These are phyloP conservation scores for Pycnonotus jocosus DNA, from an alignment of 2,113 vertebrate species.

Conservation along the genomic window DNA sequence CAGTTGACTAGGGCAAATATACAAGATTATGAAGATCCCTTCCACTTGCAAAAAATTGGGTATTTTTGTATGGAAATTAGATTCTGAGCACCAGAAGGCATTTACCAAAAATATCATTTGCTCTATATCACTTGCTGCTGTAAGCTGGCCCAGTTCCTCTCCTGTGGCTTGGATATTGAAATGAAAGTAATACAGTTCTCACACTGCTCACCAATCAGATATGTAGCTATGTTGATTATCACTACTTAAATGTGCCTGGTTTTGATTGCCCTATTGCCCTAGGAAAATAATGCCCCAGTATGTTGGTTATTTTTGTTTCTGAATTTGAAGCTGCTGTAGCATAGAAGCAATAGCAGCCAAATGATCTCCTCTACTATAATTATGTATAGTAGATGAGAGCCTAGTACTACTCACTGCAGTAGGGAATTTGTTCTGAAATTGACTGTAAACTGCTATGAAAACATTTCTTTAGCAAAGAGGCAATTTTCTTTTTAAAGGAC, in stretches of 20 bases:
- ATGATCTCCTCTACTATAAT: not conserved
- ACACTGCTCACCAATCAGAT: not conserved
- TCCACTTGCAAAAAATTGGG: not conserved
- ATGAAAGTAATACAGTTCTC: not conserved
- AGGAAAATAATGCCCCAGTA: not conserved
- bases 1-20: not conserved
- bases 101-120: slow-evolving; percentile 35
- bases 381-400: not conserved
- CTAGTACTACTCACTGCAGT: not conserved
- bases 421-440: not conserved
- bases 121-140: not conserved
- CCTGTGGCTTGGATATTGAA: not conserved
- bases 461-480: not conserved
- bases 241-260: not conserved
- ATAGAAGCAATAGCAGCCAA: not conserved
- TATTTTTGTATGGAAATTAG: not conserved
- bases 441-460: not conserved
- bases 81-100: slow-evolving; percentile 40
- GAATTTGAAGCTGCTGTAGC: not conserved
- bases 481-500: not conserved
- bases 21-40: not conserved
- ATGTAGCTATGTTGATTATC: not conserved
- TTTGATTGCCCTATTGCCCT: not conserved
- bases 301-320: not conserved
- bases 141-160: slow-evolving; percentile 1